Base-by-base conservation (phyloP, 2,888 invertebrate genomes). In the Melieria picta region DNA sequence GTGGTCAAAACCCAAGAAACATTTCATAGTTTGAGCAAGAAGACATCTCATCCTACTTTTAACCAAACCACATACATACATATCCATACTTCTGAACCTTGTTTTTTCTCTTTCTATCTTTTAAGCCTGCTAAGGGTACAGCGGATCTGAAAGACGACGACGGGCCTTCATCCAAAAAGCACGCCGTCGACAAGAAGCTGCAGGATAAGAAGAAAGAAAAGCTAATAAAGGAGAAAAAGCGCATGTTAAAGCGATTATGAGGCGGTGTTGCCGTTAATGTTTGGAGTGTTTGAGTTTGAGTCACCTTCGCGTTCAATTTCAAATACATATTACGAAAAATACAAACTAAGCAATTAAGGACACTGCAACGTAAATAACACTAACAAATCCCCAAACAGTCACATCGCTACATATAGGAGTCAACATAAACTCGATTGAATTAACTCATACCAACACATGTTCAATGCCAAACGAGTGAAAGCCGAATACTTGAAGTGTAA, bases 221-320 rank as follows among this genome's bases (percentile, higher is more conserved):
- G 84, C 88, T 92, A 80, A 88, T 92, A 79, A 94, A 94, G 88
- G 94, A 95, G 82, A 94, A 94, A 87, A 95, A 94, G 86, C 91
- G 94, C 87, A 93, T 93, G 77, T 89, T 95, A 70, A 95, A 95
- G 87, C 90, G 95, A 89, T 93, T 95, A 91, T 95, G 93, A 94
- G 87, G 58, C 50, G 65, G 45, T 55, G 30, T 30, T 30, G 30
- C 30, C 30, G 30, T 30, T 30, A 30, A 30, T 30, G 30, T 30
- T 30, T 30, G 30, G 30, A 30, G 30, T 30, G 30, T 30, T 30
- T 30, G 30, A 63, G 47, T 62, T 46, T 42, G 56, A 47, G 52
- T 46, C 55, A 62, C 62, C 62, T 62, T 62, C 63, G 62, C 63
- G 69, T 69, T 69, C 69, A 63, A 63, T 69, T 69, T 47, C 42